Percentiles rank a stretch among this genome's conserved stretches.
Evolutionary conservation across 2,797 vertebrate genomes (phyloP).

Genomic region (Pseudocheirus occidentalis): DNA sequence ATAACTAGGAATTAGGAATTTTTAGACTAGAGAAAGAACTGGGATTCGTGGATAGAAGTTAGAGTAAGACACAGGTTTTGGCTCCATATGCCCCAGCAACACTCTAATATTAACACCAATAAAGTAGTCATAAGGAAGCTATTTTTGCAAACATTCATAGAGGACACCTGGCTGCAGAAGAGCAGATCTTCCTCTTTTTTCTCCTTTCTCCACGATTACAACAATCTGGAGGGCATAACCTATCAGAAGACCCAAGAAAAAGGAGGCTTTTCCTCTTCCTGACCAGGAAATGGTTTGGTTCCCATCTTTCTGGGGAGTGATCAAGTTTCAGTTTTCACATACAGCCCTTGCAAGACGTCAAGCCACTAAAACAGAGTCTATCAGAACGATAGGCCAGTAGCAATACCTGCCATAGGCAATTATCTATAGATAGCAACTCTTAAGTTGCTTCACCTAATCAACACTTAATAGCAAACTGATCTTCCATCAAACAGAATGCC

Average conservation of each 20-base stretch:
- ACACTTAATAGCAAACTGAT: neutral
- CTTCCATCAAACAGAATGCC: neutral
- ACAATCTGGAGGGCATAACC: neutral
- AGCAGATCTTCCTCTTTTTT: neutral
- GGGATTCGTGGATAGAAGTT: neutral
- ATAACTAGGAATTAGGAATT: neutral
- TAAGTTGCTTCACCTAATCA: neutral
- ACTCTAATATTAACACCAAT: neutral
- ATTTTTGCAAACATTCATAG: neutral
- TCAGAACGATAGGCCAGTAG: slow-evolving; percentile 2
- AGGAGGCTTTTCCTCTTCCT: neutral
- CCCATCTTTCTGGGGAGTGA: slow-evolving; percentile 11
- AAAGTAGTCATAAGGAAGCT: neutral
- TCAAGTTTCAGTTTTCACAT: neutral
- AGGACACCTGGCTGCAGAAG: neutral
- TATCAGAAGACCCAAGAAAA: neutral
- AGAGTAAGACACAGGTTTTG: neutral
- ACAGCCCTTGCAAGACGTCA: neutral
- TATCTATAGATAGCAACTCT: neutral
- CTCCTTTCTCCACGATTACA: neutral
- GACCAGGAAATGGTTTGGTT: neutral
- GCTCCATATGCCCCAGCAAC: neutral
- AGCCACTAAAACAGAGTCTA: slow-evolving; percentile 1
- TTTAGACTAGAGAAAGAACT: neutral
- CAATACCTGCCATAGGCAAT: neutral